Evolutionary conservation across 1,140 invertebrate species (phyloP), one percentile per base, ranked within the genome.

Genomic region (Cotesia chilonis): DNA sequence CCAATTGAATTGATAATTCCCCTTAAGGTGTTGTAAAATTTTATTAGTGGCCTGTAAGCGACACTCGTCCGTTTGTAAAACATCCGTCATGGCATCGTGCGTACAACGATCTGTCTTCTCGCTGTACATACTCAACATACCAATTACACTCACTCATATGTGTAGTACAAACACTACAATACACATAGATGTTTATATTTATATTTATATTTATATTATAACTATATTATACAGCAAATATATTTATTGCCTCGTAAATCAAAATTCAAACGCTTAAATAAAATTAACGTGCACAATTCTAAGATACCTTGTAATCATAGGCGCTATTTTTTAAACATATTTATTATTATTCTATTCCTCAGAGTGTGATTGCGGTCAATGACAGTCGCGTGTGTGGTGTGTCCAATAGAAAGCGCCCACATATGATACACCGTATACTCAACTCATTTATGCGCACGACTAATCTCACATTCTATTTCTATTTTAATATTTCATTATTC

Each of bases 31-130:
- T 72, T 68, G 61, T 72, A 14, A 72, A 72, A 72, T 72, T 72
- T 72, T 72, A 72, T 72, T 72, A 72, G 65, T 51, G 57, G 71
- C 64, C 38, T 72, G 65, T 54, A 72, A 72, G 64, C 68, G 71
- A 72, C 55, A 72, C 57, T 35, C 70, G 64, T 28, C 64, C 17
- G 68, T 72, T 61, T 61, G 63, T 72, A 55, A 72, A 66, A 38
- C 17, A 37, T 35, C 2, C 3, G n/a, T 12, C 4, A 52, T 10
- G 9, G 36, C 12, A 55, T n/a, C 36, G 60, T 10, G n/a, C 17
- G 17, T 4, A 28, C 28, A 28, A 28, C 28, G 28, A 28, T 28
- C 28, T 28, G 28, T 28, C 28, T 28, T 28, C 28, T 28, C 28
- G 28, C 1, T 28, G 28, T 28, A 28, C 28, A 28, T 28, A 28